A percentile compares a stretch with the other conserved stretches of the same genome.
phyloP scores from a whole-genome alignment of 2,797 vertebrate species.

The Tragopan temminckii region DNA sequence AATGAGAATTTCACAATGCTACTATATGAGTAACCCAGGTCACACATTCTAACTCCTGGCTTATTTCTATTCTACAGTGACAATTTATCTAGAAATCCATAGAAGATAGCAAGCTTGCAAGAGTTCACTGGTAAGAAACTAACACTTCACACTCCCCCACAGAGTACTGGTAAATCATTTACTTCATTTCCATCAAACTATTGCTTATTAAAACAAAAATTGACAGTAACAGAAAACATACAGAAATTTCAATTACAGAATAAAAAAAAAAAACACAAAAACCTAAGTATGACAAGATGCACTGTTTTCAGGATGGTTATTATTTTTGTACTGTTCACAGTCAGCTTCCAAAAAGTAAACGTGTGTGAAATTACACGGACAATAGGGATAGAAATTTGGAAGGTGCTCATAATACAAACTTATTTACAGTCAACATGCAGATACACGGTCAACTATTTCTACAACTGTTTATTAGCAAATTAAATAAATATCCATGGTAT shows the following conservation, averaged over 20 bases:
- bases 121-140: constrained; percentile 35
- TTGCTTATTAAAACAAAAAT: background rate
- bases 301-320: background rate
- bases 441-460: background rate
- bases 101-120: background rate
- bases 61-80: background rate
- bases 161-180: background rate
- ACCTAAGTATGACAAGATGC: background rate
- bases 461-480: background rate
- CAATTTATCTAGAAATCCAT: background rate
- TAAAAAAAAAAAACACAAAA: background rate
- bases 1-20: background rate
- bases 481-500: background rate
- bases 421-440: background rate
- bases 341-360: background rate
- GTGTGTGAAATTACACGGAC: background rate
- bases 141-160: constrained; percentile 34
- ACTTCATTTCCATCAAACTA: background rate
- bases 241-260: background rate
- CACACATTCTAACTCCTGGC: background rate
- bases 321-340: background rate
- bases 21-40: background rate
- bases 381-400: background rate
- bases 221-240: background rate
- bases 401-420: background rate